A percentile compares a stretch with the other conserved stretches of the same genome.
These are phyloP conservation scores for Muscina levida DNA, from an alignment of 2,888 invertebrate species.

Conservation along the genomic window DNA sequence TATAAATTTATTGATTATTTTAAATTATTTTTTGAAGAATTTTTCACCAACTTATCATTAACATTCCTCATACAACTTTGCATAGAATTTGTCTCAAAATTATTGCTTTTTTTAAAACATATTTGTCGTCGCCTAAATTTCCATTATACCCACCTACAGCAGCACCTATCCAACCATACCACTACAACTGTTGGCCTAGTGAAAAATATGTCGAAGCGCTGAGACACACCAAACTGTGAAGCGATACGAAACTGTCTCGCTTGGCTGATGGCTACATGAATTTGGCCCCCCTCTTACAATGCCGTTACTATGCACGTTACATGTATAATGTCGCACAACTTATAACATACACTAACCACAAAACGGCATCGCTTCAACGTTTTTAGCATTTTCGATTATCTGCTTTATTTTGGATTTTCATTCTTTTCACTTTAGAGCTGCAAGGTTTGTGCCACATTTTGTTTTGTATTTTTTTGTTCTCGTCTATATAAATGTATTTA, in stretches of 20 bases:
- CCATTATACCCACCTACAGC: too few relatives aligned
- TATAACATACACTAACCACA: slow-evolving; percentile 51
- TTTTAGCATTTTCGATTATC: slow-evolving; percentile 64
- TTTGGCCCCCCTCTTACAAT: slow-evolving; percentile 15
- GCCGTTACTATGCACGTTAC: slow-evolving; percentile 40
- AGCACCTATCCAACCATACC: too few relatives aligned
- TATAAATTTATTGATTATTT: too few relatives aligned
- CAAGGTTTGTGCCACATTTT: slow-evolving; percentile 42
- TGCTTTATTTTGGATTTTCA: slow-evolving; percentile 36
- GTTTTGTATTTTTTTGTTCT: background rate
- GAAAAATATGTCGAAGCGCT: too few relatives aligned
- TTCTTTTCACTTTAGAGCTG: slow-evolving; percentile 36
- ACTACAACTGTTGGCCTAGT: too few relatives aligned
- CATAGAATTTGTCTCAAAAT: too few relatives aligned
- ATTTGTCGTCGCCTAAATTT: too few relatives aligned
- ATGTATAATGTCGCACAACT: slow-evolving; percentile 45
- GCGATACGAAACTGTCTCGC: slow-evolving; percentile 6
- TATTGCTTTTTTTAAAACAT: too few relatives aligned
- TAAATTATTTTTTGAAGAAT: too few relatives aligned
- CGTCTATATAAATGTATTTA: slow-evolving; percentile 31
- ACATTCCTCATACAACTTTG: too few relatives aligned
- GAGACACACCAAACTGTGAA: background rate
- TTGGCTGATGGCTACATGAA: slow-evolving; percentile 22
- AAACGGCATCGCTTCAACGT: slow-evolving; percentile 58
- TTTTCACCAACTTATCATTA: too few relatives aligned